phyloP scores from a whole-genome alignment of 2,113 vertebrate genomes.

The Hymenochirus boettgeri region DNA sequence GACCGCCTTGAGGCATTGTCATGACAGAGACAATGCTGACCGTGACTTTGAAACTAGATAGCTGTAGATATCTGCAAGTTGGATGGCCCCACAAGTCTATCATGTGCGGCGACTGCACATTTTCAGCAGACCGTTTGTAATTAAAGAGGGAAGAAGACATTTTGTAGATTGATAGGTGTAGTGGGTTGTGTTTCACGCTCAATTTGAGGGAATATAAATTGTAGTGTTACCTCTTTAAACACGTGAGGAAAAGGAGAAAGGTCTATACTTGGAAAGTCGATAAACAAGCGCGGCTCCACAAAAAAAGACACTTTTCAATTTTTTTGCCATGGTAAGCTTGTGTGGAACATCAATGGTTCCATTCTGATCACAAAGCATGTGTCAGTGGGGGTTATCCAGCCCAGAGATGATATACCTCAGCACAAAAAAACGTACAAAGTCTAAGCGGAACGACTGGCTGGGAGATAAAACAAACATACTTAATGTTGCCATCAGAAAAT shows the following conservation, averaged over 20 bases:
- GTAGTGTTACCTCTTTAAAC: conserved; percentile 51
- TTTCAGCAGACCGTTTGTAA: conserved; percentile 64
- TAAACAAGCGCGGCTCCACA: not conserved
- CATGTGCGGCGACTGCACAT: conserved; percentile 59
- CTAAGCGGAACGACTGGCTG: not conserved
- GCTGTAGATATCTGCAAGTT: conserved; percentile 62
- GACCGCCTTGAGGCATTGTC: too few species aligned
- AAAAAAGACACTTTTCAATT: conserved; percentile 21
- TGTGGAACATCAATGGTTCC: conserved; percentile 24
- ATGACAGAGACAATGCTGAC: conserved; percentile 64
- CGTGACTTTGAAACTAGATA: conserved; percentile 61
- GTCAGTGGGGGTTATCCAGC: conserved; percentile 23
- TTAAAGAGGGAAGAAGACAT: conserved; percentile 58
- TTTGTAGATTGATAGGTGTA: conserved; percentile 60
- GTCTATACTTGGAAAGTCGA: conserved; percentile 9
- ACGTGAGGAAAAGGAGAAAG: conserved; percentile 35
- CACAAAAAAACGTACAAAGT: not conserved
- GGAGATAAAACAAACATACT: not conserved
- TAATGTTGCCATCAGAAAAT: not conserved
- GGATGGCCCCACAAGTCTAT: conserved; percentile 56
- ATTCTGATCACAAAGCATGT: conserved; percentile 24
- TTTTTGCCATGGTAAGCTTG: not conserved
- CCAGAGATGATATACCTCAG: conserved; percentile 10
- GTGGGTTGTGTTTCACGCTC: conserved; percentile 55
- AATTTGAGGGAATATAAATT: conserved; percentile 64